A percentile compares a stretch with the other conserved stretches of the same genome.
These are phyloP conservation scores for Poeciliopsis infans DNA, from an alignment of 2,797 vertebrate species.

Conservation along the genomic window DNA sequence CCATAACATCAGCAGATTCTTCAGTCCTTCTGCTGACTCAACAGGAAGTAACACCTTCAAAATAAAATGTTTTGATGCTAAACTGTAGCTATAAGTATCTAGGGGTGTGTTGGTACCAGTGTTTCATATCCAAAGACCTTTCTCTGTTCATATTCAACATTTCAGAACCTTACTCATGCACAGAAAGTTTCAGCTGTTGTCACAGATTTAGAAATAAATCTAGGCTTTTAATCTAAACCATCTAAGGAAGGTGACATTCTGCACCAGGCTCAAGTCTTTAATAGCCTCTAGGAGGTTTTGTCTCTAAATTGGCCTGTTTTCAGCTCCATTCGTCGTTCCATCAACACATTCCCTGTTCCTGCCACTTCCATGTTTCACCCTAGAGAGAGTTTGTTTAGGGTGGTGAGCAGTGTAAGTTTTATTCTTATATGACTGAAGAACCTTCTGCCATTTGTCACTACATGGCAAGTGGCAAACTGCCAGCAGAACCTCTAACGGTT, in stretches of 20 bases:
- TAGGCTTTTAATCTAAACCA: neutral
- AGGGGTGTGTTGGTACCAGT: neutral
- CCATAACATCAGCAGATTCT: no score
- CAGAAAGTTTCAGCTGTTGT: neutral
- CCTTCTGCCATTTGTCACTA: neutral
- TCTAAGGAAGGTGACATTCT: neutral
- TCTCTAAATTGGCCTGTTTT: neutral
- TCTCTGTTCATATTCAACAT: neutral
- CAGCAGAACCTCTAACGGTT: neutral
- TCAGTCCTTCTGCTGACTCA: no score
- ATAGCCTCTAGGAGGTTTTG: neutral
- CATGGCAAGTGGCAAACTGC: neutral
- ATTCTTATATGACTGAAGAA: neutral
- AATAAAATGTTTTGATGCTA: neutral
- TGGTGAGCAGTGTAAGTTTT: neutral
- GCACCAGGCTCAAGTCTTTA: neutral
- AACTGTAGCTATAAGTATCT: neutral
- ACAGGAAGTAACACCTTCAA: no score
- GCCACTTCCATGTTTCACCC: no score
- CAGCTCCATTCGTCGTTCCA: neutral
- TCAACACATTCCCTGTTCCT: neutral
- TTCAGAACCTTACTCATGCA: neutral
- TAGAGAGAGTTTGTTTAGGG: no score
- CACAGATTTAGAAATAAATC: neutral
- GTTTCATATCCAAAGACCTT: neutral